Evolutionary conservation across 2,113 vertebrate genomes (phyloP).

Genomic region (Trogon melanurus): DNA sequence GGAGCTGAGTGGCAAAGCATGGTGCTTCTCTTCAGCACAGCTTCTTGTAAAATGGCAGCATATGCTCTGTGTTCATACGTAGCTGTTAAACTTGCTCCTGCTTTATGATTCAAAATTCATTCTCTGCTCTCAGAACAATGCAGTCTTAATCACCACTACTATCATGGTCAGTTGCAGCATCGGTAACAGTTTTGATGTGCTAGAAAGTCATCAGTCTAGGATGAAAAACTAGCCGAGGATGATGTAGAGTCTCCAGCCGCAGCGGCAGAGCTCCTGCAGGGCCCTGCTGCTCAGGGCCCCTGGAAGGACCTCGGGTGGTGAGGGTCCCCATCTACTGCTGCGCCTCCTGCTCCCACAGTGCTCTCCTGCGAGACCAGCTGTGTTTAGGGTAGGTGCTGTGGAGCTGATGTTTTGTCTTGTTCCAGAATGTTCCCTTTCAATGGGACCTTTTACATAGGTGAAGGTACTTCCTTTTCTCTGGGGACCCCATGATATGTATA

Average conservation of each 20-base stretch:
- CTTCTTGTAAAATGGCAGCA: conserved; percentile 49
- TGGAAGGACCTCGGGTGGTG: fast-evolving
- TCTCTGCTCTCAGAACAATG: neutral
- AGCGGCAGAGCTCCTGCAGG: neutral
- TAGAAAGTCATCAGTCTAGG: neutral
- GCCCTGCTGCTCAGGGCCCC: neutral
- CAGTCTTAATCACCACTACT: neutral
- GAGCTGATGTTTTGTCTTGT: neutral
- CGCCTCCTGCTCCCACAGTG: fast-evolving
- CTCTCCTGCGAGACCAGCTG: neutral
- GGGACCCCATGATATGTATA: neutral
- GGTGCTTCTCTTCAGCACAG: neutral
- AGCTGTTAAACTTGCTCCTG: conserved; percentile 1
- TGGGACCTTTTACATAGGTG: neutral
- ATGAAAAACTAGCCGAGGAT: neutral
- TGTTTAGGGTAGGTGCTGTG: neutral
- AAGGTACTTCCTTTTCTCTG: neutral
- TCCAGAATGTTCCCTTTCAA: neutral
- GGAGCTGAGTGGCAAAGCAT: neutral
- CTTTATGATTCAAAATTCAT: neutral
- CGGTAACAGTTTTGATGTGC: neutral
- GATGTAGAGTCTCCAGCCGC: neutral
- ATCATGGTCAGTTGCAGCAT: neutral
- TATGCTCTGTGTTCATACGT: neutral
- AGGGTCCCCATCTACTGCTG: neutral